Conservation (phyloP, 2,113 vertebrate genomes). For the Laticauda laticaudata region DNA sequence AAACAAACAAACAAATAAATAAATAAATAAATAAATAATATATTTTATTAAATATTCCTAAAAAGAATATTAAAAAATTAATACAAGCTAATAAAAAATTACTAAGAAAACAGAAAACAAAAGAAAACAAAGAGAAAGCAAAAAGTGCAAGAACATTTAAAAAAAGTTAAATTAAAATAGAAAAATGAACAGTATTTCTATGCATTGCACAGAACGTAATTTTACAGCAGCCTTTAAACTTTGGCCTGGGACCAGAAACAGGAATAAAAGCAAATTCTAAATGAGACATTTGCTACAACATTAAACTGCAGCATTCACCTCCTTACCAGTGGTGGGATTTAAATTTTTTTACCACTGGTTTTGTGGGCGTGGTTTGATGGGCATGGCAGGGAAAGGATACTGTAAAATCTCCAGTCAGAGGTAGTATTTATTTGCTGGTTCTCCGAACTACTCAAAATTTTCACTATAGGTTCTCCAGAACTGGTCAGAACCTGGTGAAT, state of each 20-base stretch:
- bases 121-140: not conserved
- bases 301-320: not conserved
- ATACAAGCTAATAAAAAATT: not conserved
- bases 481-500: no score
- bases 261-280: not conserved
- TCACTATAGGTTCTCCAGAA: no score
- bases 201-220: not conserved
- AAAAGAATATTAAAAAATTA: not conserved
- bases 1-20: not conserved
- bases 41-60: not conserved
- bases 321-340: no score
- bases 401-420: no score
- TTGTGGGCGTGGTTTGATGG: no score
- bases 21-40: not conserved
- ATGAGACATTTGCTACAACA: not conserved
- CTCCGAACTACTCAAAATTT: no score
- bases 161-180: not conserved
- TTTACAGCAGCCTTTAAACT: constrained; percentile 7
- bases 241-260: not conserved
- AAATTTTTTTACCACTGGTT: no score
- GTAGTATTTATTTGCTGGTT: no score
- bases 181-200: not conserved
- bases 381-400: no score
- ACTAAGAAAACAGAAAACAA: not conserved
- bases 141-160: not conserved